phyloP scores from a whole-genome alignment of 2,888 invertebrate species.

The Drosophila meridiana region DNA sequence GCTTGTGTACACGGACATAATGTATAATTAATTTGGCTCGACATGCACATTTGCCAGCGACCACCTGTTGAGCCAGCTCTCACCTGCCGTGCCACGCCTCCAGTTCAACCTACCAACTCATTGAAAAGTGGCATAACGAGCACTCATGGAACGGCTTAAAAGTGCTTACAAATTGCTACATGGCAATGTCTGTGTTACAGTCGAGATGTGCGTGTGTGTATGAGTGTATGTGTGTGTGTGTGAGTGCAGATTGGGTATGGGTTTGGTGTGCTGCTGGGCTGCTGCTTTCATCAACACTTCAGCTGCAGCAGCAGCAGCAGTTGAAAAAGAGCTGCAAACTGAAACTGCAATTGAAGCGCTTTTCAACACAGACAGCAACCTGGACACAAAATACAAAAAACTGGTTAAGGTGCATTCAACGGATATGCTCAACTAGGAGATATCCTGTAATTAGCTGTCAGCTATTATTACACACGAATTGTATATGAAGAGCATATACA shows the following conservation, averaged over 20 bases:
- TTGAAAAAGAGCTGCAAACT: conserved; percentile 70
- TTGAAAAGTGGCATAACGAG: conserved; percentile 81
- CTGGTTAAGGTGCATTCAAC: neutral
- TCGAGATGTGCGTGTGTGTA: neutral
- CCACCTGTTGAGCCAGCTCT: conserved; percentile 68
- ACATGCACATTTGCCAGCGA: conserved; percentile 69
- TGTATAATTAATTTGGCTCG: conserved; percentile 77
- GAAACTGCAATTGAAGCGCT: conserved; percentile 80
- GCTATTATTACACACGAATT: neutral
- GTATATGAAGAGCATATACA: no score
- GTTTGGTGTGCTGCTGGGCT: neutral
- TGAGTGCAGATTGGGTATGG: neutral
- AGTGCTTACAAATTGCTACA: conserved; percentile 81
- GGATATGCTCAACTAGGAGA: neutral
- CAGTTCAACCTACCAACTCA: conserved; percentile 20
- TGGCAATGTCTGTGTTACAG: conserved; percentile 60
- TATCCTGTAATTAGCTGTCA: neutral
- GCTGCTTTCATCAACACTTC: conserved; percentile 72
- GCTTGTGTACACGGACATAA: conserved; percentile 71
- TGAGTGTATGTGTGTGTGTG: neutral
- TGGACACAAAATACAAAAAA: conserved; percentile 18
- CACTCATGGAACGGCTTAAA: conserved; percentile 77
- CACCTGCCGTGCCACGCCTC: conserved; percentile 9
- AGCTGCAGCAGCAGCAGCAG: conserved; percentile 17
- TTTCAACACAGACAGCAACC: conserved; percentile 48